Evolutionary conservation across 2,113 vertebrate species (phyloP), one percentile per base, ranked within the genome.

Genomic region (Baryphthengus martii): DNA sequence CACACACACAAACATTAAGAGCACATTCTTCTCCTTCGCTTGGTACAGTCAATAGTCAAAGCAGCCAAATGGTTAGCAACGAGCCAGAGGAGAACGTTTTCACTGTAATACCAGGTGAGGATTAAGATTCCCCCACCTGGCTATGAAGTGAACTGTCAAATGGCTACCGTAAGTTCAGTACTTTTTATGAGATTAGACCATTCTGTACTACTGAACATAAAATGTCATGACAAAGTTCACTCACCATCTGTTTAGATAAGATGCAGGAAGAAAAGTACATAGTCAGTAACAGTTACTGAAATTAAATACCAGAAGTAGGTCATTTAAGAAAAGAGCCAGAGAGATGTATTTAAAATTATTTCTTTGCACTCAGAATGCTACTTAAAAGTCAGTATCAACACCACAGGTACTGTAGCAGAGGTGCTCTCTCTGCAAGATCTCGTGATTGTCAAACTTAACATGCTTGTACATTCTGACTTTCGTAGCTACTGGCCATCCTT

Each of bases 161-260:
- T 93, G 77, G 89, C 79, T 75, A 90, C 88, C 83, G 89, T 65
- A 44, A 94, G 70, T 95, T 95, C 94, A 86, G 95, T 94, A 94
- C 97, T 98, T 97, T 98, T 98, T 98, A 98, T 98, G 98, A 98
- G 98, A 96, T 96, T 89, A 97, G 96, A 98, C 96, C 96, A 95
- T 82, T 96, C 66, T 91, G 77, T 93, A 94, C 89, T 96, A 95
- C 82, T 45, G 5, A 96, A 97, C 97, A 97, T 68, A 44, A 93
- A 96, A 70, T 83, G 89, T 94, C 89, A 96, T 31, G n/a, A 98
- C 97, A 97, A 97, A 91, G 84, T 94, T 96, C 98, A 99, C 98
- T 98, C 98, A 98, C 98, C 98, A 97, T 98, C 98, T 99, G 97
- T 98, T 98, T 95, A 98, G 97, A 97, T 91, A 98, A 98, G 98